phyloP scores from a whole-genome alignment of 2,797 vertebrate genomes.

The Dendrocincla tyrannina region DNA sequence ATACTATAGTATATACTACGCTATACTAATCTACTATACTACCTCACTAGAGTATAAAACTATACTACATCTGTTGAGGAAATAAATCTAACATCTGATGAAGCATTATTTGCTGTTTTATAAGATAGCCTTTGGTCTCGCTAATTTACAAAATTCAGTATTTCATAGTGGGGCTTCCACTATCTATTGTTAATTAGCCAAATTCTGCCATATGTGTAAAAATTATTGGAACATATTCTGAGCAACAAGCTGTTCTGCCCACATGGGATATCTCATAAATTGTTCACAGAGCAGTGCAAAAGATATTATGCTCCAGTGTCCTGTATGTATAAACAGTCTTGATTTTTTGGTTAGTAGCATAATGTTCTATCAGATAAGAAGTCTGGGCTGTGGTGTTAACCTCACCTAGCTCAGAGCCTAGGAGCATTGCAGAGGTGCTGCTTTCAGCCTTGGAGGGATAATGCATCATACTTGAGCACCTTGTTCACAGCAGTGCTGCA shows the following conservation, averaged over 20 bases:
- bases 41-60: neutral
- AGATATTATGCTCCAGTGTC: neutral
- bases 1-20: neutral
- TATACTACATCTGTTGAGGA: neutral
- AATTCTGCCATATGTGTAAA: neutral
- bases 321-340: neutral
- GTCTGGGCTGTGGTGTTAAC: constrained; percentile 29
- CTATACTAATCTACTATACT: neutral
- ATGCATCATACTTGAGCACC: constrained; percentile 65
- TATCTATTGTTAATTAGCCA: neutral
- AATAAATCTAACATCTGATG: neutral
- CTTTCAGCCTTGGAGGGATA: constrained; percentile 56
- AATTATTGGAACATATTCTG: neutral
- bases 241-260: neutral
- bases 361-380: neutral
- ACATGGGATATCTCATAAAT: neutral
- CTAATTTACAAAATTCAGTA: neutral
- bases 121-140: neutral
- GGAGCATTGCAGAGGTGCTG: constrained; percentile 30
- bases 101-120: neutral
- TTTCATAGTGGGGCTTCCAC: neutral
- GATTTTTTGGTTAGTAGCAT: constrained; percentile 27
- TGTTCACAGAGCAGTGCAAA: rapidly evolving
- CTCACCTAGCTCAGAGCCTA: constrained; percentile 38
- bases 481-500: constrained; percentile 60